Evolutionary conservation across 92 coral and sea anemone species (phyloP).

Genomic region (Phenganax subtilis): DNA sequence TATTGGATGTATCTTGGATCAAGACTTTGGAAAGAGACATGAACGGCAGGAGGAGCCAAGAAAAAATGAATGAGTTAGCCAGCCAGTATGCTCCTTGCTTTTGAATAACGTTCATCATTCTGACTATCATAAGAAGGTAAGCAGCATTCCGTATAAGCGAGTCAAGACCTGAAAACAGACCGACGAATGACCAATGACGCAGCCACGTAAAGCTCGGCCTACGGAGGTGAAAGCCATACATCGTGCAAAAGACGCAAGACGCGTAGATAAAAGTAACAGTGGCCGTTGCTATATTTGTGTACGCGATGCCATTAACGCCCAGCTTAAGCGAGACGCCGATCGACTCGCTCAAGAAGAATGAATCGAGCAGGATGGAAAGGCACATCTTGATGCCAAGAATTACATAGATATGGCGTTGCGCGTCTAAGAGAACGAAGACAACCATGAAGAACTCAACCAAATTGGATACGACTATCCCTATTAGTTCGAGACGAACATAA

Average conservation of each 20-base stretch:
- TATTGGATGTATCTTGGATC: slow-evolving; percentile 31
- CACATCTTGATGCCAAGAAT: slow-evolving; percentile 35
- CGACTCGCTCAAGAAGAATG: slow-evolving; percentile 35
- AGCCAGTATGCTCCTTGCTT: slow-evolving; percentile 38
- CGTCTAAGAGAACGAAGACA: slow-evolving; percentile 29
- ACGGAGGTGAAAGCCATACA: slow-evolving; percentile 7
- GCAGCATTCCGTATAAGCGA: slow-evolving; percentile 34
- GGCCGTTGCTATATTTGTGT: slow-evolving; percentile 33
- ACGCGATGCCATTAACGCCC: slow-evolving; percentile 42
- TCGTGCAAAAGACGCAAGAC: slow-evolving; percentile 23
- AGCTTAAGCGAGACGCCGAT: slow-evolving; percentile 34
- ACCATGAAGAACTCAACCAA: slow-evolving; percentile 39
- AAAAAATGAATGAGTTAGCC: slow-evolving; percentile 34
- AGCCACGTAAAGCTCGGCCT: slow-evolving; percentile 34
- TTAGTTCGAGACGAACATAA: slow-evolving; percentile 35
- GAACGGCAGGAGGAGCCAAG: slow-evolving; percentile 43
- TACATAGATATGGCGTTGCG: slow-evolving; percentile 29
- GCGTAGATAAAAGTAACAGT: slow-evolving; percentile 30
- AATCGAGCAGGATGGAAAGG: slow-evolving; percentile 33
- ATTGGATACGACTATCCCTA: slow-evolving; percentile 4
- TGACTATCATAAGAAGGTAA: slow-evolving; percentile 25
- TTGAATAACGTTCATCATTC: slow-evolving; percentile 38
- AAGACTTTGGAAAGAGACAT: slow-evolving; percentile 30
- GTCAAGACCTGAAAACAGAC: slow-evolving; percentile 36
- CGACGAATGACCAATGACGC: slow-evolving; percentile 34